Evolutionary conservation across 2,797 vertebrate species (phyloP).

Genomic region (Gephyroberyx darwinii): DNA sequence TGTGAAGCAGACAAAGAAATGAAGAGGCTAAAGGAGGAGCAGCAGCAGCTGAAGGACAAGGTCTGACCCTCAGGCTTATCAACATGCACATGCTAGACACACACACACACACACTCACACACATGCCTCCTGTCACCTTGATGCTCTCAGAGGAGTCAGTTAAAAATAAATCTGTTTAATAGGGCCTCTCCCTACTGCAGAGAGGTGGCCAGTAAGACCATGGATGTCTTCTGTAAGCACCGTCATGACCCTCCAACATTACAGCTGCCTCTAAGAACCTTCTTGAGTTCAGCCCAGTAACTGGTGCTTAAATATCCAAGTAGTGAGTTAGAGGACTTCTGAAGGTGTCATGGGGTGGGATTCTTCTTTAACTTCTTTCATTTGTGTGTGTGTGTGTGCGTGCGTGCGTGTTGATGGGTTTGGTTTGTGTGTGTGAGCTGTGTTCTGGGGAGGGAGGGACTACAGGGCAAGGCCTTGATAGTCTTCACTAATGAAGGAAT

Average conservation of each 20-base stretch:
- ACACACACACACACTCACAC: not conserved
- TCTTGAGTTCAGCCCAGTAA: constrained; percentile 6
- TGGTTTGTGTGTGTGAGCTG: not conserved
- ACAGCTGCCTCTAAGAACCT: not conserved
- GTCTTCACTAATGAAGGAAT: not conserved
- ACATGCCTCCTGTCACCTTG: constrained; percentile 21
- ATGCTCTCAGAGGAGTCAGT: constrained; percentile 16
- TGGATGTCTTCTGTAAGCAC: not conserved
- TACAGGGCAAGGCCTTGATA: not conserved
- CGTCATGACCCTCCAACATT: constrained; percentile 27
- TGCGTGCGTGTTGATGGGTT: not conserved
- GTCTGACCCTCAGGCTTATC: constrained; percentile 34
- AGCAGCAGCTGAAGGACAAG: constrained; percentile 59
- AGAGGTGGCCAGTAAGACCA: constrained; percentile 1
- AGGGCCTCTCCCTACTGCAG: constrained; percentile 17
- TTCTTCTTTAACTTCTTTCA: constrained; percentile 1
- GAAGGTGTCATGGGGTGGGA: constrained; percentile 1
- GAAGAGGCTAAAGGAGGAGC: constrained; percentile 42
- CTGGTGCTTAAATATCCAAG: constrained; percentile 19
- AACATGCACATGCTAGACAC: not conserved
- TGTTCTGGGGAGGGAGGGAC: not conserved
- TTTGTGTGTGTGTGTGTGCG: constrained; percentile 6
- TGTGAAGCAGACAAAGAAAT: constrained; percentile 42
- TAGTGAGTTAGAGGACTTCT: constrained; percentile 8
- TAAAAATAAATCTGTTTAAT: constrained; percentile 40